Evolutionary conservation across 2,888 invertebrate species (phyloP), one percentile per base, ranked within the genome.

Genomic region (Eilema caniola): DNA sequence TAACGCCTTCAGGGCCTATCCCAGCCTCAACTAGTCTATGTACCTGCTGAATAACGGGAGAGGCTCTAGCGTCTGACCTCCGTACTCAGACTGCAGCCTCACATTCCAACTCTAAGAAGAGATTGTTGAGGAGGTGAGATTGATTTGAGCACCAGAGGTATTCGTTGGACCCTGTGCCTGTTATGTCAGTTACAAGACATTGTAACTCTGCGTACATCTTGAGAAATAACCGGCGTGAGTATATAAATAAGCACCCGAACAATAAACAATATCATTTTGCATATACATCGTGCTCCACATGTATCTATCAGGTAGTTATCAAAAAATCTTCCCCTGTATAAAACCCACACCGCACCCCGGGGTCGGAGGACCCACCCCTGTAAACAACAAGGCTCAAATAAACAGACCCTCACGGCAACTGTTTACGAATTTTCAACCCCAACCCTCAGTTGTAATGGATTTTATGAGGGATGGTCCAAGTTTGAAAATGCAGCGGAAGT

Each of bases 391-490:
- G 76, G 71, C 57, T 74, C 77, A 72, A 82, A 80, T 80, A 82
- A 82, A 82, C 83, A 82, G 59, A 67, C 81, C 75, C 77, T 72
- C 62, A 65, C 71, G 67, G 66, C 70, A 73, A 69, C 62, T 83
- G 83, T 83, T 83, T 83, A 83, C 79, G 74, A 82, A 83, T 83
- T 79, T 83, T 79, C 83, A 78, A 28, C 61, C 77, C 80, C 67
- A 76, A 74, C 74, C 72, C 74, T 59, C 60, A 37, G 12, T 64
- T 66, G 75, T 82, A 83, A 83, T 83, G 83, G 83, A 79, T 83
- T 83, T 83, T 75, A 75, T 74, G 70, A 57, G 69, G 59, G n/a
- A 8, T 74, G 75, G 79, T 53, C 1, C 11, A 66, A 12, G 41
- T 2, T 3, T 20, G 0, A 10, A 20, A 68, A 56, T 2, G 16